Base-by-base conservation (phyloP, 2,113 vertebrate genomes). In the Clarias gariepinus region DNA sequence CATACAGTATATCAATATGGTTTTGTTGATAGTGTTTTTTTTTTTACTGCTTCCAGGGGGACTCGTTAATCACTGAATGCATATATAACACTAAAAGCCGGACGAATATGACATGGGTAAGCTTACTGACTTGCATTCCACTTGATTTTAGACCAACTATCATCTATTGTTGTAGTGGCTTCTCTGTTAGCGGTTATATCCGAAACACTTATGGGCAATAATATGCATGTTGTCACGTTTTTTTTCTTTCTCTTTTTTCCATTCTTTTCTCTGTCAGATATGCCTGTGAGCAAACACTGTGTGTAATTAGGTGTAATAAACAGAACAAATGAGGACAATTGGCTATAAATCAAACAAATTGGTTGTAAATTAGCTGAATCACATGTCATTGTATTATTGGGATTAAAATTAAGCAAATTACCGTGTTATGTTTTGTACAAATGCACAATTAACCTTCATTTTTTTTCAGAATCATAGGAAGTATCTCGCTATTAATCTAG, bases 71-170 rank as follows among this genome's bases (percentile, higher is more conserved):
- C 87, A 97, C 97, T 16, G 96, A 97, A 91, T 97, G 97, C 87
- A 94, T 94, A 80, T 97, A 97, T 89, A 97, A 92, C 87, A 97
- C 97, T 23, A 93, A 94, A 90, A 94, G 94, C 83, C 93, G 97
- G 91, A 88, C 81, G 63, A 94, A 92, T 79, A 96, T 97, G 96
- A 97, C 96, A 15, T 97, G 96, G 97, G 97, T 97, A 96, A 96
- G 96, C 86, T 80, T 68, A 71, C 16, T 87, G 68, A 30, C 25
- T 74, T 63, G 15, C 66, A 36, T 81, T 78, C n/a, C 13, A 60
- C 71, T 86, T 71, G 36, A 30, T 47, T 78, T 57, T 11, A 57
- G 25, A 23, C 33, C 18, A 21, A 12, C 9, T 84, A 2, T 74
- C 57, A 76, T 85, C 10, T 84, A 47, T 13, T 41, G 41, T 36